Conservation (phyloP, 2,797 vertebrate species). For the Somateria mollissima region DNA sequence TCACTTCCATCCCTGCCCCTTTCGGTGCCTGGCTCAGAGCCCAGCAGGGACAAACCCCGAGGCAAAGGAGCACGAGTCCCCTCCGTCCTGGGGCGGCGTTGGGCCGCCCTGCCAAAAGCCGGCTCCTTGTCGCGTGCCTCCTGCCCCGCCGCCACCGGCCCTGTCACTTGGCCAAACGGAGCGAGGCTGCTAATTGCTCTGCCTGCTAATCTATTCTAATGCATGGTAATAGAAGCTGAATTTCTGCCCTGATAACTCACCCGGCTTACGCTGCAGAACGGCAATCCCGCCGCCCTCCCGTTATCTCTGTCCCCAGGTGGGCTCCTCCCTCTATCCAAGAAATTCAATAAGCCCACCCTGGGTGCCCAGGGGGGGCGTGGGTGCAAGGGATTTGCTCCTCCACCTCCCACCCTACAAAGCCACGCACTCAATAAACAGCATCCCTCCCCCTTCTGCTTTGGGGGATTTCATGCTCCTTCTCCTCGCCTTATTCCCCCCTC, state of each 20-base stretch:
- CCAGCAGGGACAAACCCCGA: accelerated
- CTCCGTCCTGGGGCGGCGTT: background rate
- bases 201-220: conserved; percentile 77
- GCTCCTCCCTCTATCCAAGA: conserved; percentile 3
- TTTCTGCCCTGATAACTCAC: conserved; percentile 70
- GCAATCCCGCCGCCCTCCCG: background rate
- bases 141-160: background rate
- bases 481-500: background rate
- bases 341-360: conserved; percentile 19
- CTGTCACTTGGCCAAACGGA: background rate
- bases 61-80: background rate
- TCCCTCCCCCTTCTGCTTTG: background rate
- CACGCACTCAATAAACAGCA: background rate
- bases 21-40: background rate
- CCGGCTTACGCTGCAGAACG: conserved; percentile 15
- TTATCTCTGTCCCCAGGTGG: conserved; percentile 75
- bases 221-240: conserved; percentile 73
- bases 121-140: background rate
- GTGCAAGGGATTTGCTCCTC: conserved; percentile 41
- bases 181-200: conserved; percentile 63
- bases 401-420: background rate
- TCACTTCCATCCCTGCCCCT: background rate
- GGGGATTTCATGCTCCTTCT: background rate
- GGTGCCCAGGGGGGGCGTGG: background rate
- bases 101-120: background rate